Evolutionary conservation across 2,113 vertebrate genomes (phyloP), one percentile per base, ranked within the genome.

Genomic region (Recurvirostra avosetta): DNA sequence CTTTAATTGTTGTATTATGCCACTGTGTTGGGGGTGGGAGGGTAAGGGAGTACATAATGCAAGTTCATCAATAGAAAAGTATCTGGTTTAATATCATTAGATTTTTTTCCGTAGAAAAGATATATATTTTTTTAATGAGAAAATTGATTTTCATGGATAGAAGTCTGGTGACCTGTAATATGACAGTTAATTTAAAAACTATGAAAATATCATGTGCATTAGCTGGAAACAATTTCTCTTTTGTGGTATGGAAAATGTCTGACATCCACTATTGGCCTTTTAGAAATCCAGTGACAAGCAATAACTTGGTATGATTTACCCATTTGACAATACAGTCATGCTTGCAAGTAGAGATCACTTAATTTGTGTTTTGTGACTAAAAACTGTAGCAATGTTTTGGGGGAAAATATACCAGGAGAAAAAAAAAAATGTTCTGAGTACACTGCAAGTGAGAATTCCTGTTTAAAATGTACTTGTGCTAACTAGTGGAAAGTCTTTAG

Each of bases 371-470:
- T 73, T 76, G 9, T 56, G 50, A 41, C 94, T 96, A 84, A 79
- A 96, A 97, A 49, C 9, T 90, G 12, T 88, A 77, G 88, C 23
- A 79, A 38, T 62, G 63, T 91, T 96, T 82, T 30, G 8, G 29
- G 59, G 9, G 10, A 68, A 45, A 92, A 92, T 86, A 72, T 91
- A n/a, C 75, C 38, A 75, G 76, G 26, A 82, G 41, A 25, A 96
- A 93, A 94, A 80, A 20, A 30, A 0, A 3, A 30, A 58, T 47
- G n/a, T 88, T 96, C 63, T 81, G 32, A 55, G 11, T 68, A 80
- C 93, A 78, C 49, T 78, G 85, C 14, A 91, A 77, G 77, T 94
- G 59, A 83, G 84, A 92, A 50, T 94, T 94, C 17, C 45, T 74
- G 40, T 65, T 87, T 56, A 85, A 73, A 87, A 40, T 20, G 21